Percentiles rank a stretch among this genome's conserved stretches.
Evolutionary conservation across 2,888 invertebrate species (phyloP).

Genomic region (Clusia tigrina): DNA sequence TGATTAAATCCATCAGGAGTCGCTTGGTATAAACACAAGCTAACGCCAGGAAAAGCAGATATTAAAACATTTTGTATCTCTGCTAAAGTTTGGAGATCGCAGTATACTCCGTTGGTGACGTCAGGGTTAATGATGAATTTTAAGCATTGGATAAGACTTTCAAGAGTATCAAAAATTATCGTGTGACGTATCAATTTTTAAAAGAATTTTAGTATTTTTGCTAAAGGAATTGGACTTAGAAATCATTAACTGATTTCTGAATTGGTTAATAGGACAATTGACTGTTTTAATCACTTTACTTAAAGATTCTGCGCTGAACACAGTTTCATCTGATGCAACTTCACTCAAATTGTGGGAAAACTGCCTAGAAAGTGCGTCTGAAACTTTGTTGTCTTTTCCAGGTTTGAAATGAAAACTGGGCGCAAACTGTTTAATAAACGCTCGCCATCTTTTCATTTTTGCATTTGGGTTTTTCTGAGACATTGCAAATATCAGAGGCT

Average conservation of each 20-base stretch:
- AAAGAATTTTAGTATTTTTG: conserved; percentile 20
- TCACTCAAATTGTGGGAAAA: conserved; percentile 23
- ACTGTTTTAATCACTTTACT: conserved; percentile 23
- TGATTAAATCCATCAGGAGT: conserved; percentile 30
- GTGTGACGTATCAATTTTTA: conserved; percentile 19
- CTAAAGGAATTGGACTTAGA: conserved; percentile 12
- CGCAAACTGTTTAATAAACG: conserved; percentile 30
- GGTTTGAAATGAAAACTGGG: conserved; percentile 31
- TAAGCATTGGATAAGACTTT: conserved; percentile 18
- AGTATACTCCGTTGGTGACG: conserved; percentile 24
- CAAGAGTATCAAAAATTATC: conserved; percentile 11
- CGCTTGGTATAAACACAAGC: conserved; percentile 28
- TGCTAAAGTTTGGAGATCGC: conserved; percentile 15
- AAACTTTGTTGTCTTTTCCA: conserved; percentile 32
- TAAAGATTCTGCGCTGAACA: conserved; percentile 25
- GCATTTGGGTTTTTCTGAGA: conserved; percentile 32
- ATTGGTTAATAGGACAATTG: conserved; percentile 25
- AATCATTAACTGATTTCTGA: conserved; percentile 29
- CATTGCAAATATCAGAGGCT: conserved; percentile 35
- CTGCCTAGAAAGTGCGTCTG: conserved; percentile 34
- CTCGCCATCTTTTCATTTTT: conserved; percentile 28
- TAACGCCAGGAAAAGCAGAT: conserved; percentile 25
- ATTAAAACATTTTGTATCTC: conserved; percentile 25
- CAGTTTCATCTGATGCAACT: conserved; percentile 1
- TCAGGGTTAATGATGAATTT: conserved; percentile 24